Percentiles rank a stretch among this genome's conserved stretches.
Evolutionary conservation across 1,140 invertebrate genomes (phyloP).

Genomic region (Oreohelix idahoensis): DNA sequence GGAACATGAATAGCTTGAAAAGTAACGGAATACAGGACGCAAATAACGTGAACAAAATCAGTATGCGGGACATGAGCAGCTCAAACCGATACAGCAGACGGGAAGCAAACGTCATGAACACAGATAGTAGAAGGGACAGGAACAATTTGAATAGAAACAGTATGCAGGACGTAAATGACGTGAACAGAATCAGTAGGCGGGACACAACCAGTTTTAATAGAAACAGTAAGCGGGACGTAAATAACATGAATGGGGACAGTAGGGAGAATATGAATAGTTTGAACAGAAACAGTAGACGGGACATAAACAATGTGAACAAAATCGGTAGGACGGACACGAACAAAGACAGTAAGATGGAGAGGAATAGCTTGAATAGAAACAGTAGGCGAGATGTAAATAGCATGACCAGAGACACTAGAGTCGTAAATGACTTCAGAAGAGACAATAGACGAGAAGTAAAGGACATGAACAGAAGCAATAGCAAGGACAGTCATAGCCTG

Average conservation of each 20-base stretch:
- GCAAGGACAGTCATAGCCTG: too few species aligned
- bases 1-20: neutral
- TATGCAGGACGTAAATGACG: neutral
- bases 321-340: neutral
- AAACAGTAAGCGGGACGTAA: neutral
- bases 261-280: neutral
- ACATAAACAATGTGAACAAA: neutral
- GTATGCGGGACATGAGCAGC: neutral
- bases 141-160: neutral
- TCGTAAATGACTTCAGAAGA: too few species aligned
- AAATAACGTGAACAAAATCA: neutral
- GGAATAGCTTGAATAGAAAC: neutral
- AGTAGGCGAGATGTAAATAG: neutral
- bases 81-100: neutral
- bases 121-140: neutral
- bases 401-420: neutral
- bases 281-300: neutral
- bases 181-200: neutral
- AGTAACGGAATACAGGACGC: neutral
- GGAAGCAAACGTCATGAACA: neutral
- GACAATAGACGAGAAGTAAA: neutral
- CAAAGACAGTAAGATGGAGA: neutral
- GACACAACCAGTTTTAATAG: neutral
- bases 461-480: neutral
- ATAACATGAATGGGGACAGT: neutral